Base-by-base conservation (phyloP, 2,888 invertebrate genomes). In the Camponotus fellah region DNA sequence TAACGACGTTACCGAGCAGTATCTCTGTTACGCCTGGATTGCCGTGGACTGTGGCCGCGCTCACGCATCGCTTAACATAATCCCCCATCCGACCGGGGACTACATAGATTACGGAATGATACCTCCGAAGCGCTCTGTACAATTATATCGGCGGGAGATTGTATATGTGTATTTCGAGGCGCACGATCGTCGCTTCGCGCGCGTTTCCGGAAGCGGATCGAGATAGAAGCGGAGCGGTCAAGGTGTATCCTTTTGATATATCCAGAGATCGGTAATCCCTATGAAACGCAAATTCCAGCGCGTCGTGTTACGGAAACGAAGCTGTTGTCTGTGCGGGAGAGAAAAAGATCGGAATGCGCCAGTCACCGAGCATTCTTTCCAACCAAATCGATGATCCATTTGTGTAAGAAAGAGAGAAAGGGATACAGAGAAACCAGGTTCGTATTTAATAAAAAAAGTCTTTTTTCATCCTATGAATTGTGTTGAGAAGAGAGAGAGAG, bases 61-160 rank as follows among this genome's bases (percentile, higher is more conserved):
- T 94, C 93, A 94, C 93, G 94, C 94, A 92, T 94, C 93, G 93
- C 94, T 94, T 94, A 93, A 93, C 93, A 94, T 93, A 94, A 94
- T 93, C 92, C 91, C 88, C 91, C 86, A 88, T 89, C 90, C 92
- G 87, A 88, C 87, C 89, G 79, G 89, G 53, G 85, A 89, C 91
- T 89, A 91, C 91, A 90, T 91, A 93, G 92, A 93, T 93, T 92
- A 92, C 92, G 88, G 88, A 89, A 91, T 91, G 92, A 93, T 93
- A 92, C 91, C 90, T 87, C 89, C 87, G 87, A 90, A 91, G 91
- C 89, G 91, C 85, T 32, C 37, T 46, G 87, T 85, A 84, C 91
- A 87, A 90, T 89, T 90, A 90, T 91, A 91, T 91, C 86, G 87
- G 85, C 85, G 84, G 68, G 84, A 14, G 71, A 72, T 72, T 87